These are phyloP conservation scores for Cosmopolites sordidus DNA, from an alignment of 2,888 invertebrate genomes.

Conservation along the genomic window DNA sequence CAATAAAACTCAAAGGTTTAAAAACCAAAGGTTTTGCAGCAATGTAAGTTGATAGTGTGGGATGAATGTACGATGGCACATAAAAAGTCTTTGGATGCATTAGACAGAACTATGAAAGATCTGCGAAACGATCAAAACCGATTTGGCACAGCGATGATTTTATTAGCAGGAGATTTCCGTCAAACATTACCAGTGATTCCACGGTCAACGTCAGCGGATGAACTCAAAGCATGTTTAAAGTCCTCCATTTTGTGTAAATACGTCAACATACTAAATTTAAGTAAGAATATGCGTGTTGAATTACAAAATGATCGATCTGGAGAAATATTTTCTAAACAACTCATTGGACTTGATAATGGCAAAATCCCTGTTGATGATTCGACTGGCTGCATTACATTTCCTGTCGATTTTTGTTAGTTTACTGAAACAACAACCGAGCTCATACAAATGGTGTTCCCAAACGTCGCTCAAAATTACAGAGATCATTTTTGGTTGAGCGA, in stretches of 20 bases:
- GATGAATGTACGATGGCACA: no score
- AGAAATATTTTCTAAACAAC: slow-evolving; percentile 34
- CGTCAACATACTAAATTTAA: slow-evolving; percentile 31
- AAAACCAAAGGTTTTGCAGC: no score
- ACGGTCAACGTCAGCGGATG: slow-evolving; percentile 36
- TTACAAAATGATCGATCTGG: slow-evolving; percentile 31
- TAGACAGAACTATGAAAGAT: slow-evolving; percentile 10
- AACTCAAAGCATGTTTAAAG: slow-evolving; percentile 36
- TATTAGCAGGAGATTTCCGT: slow-evolving; percentile 4
- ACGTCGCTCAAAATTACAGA: no score
- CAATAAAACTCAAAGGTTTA: no score
- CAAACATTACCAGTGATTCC: slow-evolving; percentile 29
- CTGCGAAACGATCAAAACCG: background rate
- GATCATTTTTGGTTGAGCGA: no score
- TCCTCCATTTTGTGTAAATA: slow-evolving; percentile 3
- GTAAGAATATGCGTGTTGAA: slow-evolving; percentile 29
- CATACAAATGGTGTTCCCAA: no score
- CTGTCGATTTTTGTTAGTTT: no score
- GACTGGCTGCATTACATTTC: slow-evolving; percentile 36
- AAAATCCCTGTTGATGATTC: slow-evolving; percentile 32
- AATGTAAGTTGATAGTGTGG: no score
- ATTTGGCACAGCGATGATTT: background rate
- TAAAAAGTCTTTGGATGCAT: no score
- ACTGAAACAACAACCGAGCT: no score
- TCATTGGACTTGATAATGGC: slow-evolving; percentile 36